Evolutionary conservation across 2,113 vertebrate species (phyloP).

Genomic region (Anser cygnoides): DNA sequence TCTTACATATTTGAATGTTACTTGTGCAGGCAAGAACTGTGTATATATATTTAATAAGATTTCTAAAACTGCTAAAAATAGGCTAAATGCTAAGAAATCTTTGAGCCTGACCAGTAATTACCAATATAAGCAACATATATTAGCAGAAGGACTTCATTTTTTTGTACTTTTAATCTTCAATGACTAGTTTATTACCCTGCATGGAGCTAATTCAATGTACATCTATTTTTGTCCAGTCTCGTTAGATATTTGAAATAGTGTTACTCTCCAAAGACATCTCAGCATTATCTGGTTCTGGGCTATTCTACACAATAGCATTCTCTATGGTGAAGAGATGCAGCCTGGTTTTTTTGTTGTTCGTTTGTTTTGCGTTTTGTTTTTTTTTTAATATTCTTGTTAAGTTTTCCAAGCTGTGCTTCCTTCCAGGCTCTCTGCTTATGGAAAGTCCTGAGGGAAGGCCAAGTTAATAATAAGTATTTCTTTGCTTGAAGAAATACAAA

Average conservation of each 20-base stretch:
- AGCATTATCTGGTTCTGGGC: neutral
- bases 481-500: conserved; percentile 13
- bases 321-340: neutral
- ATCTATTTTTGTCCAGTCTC: neutral
- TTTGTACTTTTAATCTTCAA: neutral
- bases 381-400: neutral
- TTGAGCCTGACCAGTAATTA: neutral
- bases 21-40: neutral
- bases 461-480: conserved; percentile 29
- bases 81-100: neutral
- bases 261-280: neutral
- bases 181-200: neutral
- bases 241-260: neutral
- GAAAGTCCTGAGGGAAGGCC: conserved; percentile 24
- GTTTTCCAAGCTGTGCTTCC: conserved; percentile 16
- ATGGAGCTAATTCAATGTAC: neutral
- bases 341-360: neutral
- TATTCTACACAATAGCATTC: neutral
- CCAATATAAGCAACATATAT: neutral
- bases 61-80: neutral
- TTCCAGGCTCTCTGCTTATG: conserved; percentile 21
- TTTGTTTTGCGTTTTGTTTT: too few relatives aligned
- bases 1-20: neutral
- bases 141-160: neutral
- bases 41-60: neutral